Base-by-base conservation (phyloP, 2,888 invertebrate species). In the Drosophila mimica region DNA sequence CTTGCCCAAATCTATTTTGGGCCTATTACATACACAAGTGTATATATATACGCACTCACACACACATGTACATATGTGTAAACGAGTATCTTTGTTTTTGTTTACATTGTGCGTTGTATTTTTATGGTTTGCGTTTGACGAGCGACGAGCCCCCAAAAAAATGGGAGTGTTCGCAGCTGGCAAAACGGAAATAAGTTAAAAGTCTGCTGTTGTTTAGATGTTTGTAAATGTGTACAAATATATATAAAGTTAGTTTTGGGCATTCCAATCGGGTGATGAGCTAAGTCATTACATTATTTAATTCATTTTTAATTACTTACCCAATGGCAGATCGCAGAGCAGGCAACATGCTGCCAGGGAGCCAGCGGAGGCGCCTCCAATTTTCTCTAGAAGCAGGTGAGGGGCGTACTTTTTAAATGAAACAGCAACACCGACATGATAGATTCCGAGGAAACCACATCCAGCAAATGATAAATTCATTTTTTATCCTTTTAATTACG, bases 391-490 rank as follows among this genome's bases (percentile, higher is more conserved):
- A 79, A 97, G 94, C 82, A 98, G 94, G 93, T 98, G 97, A 25
- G 98, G 98, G 17, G 98, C 98, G 94, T 98, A 99, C 94, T 98
- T 98, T 92, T 97, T 97, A 92, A 99, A 97, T 93, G 99, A 99
- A 79, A 98, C 98, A 13, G 99, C 98, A 65, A 99, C 99, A 83
- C 99, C 99, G 84, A 99, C 98, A 94, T 99, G 99, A 94, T 99
- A 99, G 91, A 99, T 98, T 89, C 99, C 99, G 88, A 99, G 95
- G 94, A 99, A 99, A 83, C 99, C 99, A 94, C 99, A 99, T 83
- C 99, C 99, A 93, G 99, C 98, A 93, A 99, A 99, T 80, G 99
- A 99, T 91, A 99, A 94, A 95, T 98, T 98, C 97, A 98, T 96
- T 30, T 67, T 31, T 11, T 30, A 8, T 57, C 3, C 6, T 46